Base-by-base conservation (phyloP, 92 coral and sea anemone species). In the Epizoanthus illoricatus region DNA sequence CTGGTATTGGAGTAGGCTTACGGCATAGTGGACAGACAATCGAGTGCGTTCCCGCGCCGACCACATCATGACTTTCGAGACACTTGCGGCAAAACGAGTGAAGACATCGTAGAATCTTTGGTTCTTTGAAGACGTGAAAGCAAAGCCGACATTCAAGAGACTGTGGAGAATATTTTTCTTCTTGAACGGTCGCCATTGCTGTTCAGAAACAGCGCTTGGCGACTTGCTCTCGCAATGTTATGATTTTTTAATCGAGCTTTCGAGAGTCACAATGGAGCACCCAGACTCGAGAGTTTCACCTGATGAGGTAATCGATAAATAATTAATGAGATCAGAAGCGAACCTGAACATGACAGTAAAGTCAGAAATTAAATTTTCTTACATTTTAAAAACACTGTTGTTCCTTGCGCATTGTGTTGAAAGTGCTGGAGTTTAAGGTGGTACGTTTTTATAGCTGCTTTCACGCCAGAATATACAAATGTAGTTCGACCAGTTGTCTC, bases 21-120 rank as follows among this genome's bases (percentile, higher is more conserved):
- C 97, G 94, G 73, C 97, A 93, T 5, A 93, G 92, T 40, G 97
- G 97, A 59, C 97, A 93, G 24, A 93, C 97, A 9, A 93, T 79
- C 43, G 94, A 93, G 67, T 86, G 87, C 49, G 97, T 93, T 11
- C 97, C 97, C 73, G 97, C 97, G 63, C 94, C 97, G 58, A 93
- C 79, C 56, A 93, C 89, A 85, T 93, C 97, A 81, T 90, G 89
- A 40, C 92, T 93, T 81, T 90, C 97, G 70, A 93, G 97, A 24
- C 97, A 93, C 58, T 93, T 93, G 56, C 87, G 88, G 84, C 97
- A 93, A 52, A 93, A 93, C 11, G 97, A 90, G 79, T 93, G 97
- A 58, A 93, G 89, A 76, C 97, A 93, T 56, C 84, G 73, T n/a
- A 93, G 79, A 62, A 93, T 91, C 73, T 93, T 93, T 17, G 97